These are phyloP conservation scores for Sphecodes monilicornis DNA, from an alignment of 2,888 invertebrate genomes.

Conservation along the genomic window DNA sequence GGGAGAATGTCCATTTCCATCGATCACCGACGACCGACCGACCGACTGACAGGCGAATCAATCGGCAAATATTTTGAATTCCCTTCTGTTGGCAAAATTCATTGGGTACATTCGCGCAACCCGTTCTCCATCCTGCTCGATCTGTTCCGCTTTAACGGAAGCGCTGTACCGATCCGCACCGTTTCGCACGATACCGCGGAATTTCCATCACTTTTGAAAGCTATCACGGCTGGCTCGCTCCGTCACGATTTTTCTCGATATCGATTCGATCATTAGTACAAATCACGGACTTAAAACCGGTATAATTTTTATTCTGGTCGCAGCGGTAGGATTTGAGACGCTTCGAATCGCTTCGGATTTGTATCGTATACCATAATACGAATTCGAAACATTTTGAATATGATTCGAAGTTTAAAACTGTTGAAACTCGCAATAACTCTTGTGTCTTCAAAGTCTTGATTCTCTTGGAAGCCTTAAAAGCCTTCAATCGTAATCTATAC, in stretches of 20 bases:
- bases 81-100: background rate
- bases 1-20: constrained; percentile 5
- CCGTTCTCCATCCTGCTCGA: background rate
- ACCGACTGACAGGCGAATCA: background rate
- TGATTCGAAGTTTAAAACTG: too few species aligned
- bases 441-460: too few species aligned
- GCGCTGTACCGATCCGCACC: background rate
- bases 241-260: background rate
- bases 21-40: background rate
- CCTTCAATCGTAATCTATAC: too few species aligned
- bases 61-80: constrained; percentile 24
- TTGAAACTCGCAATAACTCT: too few species aligned
- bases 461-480: too few species aligned
- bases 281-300: background rate
- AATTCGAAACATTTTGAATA: too few species aligned
- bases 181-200: background rate
- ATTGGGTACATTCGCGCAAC: background rate
- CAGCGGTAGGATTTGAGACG: too few species aligned
- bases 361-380: too few species aligned
- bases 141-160: background rate
- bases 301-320: background rate
- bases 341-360: too few species aligned
- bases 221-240: background rate
- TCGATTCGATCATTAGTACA: background rate
- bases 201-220: background rate